Evolutionary conservation across 2,797 vertebrate genomes (phyloP).

Genomic region (Pipistrellus nathusii): DNA sequence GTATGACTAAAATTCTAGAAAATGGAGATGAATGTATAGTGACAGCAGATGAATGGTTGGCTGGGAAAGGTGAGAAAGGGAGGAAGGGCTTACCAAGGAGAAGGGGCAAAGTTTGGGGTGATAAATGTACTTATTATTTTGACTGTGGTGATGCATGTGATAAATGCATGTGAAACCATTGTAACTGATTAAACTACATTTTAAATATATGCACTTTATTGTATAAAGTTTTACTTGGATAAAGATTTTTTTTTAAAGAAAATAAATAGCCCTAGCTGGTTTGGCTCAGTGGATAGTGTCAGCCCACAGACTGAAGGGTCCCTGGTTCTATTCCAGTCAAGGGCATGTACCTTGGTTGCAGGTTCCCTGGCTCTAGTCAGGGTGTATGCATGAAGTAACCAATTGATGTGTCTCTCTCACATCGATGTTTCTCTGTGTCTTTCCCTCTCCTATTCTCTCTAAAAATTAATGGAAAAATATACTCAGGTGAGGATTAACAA

Average conservation of each 20-base stretch:
- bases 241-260: not conserved
- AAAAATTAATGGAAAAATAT: too few species aligned
- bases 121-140: not conserved
- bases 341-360: too few species aligned
- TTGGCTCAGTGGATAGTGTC: too few species aligned
- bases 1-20: slow-evolving; percentile 22
- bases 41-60: slow-evolving; percentile 4
- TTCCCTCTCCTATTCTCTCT: too few species aligned
- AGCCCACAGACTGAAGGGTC: too few species aligned
- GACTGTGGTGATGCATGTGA: not conserved
- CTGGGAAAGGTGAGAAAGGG: not conserved
- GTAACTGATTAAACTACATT: slow-evolving; percentile 10
- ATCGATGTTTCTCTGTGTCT: too few species aligned
- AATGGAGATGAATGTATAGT: slow-evolving; percentile 23
- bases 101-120: not conserved
- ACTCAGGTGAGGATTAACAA: too few species aligned
- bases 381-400: too few species aligned
- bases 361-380: too few species aligned
- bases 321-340: too few species aligned
- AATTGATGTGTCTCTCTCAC: too few species aligned
- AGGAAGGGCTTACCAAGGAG: not conserved
- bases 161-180: not conserved
- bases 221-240: slow-evolving; percentile 42
- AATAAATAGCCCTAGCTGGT: not conserved
- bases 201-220: slow-evolving; percentile 44